These are phyloP conservation scores for Casuarius casuarius DNA, from an alignment of 2,113 vertebrate species.

Conservation along the genomic window DNA sequence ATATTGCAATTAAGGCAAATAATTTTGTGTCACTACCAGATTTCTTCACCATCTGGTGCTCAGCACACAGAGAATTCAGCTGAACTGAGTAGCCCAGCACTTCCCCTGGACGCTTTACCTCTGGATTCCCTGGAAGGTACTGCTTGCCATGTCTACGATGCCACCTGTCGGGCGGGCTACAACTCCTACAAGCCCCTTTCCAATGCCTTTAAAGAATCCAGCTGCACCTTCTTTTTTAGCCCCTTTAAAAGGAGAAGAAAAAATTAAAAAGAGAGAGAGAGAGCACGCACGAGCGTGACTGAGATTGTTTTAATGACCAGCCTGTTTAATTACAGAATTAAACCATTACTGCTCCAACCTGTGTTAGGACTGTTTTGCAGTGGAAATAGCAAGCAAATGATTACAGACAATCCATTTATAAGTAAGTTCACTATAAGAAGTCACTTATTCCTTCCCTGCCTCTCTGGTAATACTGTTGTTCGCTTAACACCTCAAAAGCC, in stretches of 20 bases:
- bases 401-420: fast-evolving
- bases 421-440: not conserved
- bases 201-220: slow-evolving; percentile 98
- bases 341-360: not conserved
- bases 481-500: not conserved
- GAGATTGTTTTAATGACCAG: not conserved
- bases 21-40: not conserved
- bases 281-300: too few species aligned
- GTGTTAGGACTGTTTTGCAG: not conserved
- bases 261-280: not conserved
- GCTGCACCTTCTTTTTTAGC: slow-evolving; percentile 95
- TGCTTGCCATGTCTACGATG: slow-evolving; percentile 98
- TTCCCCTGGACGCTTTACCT: slow-evolving; percentile 77
- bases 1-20: not conserved
- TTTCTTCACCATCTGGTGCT: not conserved
- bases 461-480: not conserved
- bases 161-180: slow-evolving; percentile 94
- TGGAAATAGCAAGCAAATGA: not conserved
- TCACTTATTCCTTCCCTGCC: not conserved
- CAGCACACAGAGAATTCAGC: fast-evolving
- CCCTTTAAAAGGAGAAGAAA: slow-evolving; percentile 75
- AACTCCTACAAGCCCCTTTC: slow-evolving; percentile 94
- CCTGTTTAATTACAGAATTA: not conserved
- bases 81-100: not conserved
- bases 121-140: slow-evolving; percentile 97